Evolutionary conservation across 2,888 invertebrate genomes (phyloP).

Genomic region (Tubulanus polymorphus): DNA sequence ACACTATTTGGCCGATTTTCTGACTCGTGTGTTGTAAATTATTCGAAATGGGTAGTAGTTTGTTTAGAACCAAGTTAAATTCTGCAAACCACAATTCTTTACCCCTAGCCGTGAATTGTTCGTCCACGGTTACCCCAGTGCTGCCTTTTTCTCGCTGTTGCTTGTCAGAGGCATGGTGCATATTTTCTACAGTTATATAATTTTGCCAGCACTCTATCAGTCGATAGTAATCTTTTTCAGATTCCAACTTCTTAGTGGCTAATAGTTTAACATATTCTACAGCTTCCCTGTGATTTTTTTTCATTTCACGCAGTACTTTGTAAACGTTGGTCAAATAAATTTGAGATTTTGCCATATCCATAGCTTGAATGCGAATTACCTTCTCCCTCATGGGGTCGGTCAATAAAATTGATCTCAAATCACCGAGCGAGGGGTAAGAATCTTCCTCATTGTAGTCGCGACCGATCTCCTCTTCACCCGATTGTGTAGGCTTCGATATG

Average conservation of each 20-base stretch:
- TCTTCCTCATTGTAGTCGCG: background rate
- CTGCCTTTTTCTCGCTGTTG: background rate
- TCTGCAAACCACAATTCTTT: background rate
- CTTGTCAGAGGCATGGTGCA: background rate
- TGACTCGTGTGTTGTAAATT: background rate
- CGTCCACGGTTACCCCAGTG: background rate
- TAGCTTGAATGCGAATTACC: background rate
- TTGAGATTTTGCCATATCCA: background rate
- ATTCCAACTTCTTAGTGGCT: background rate
- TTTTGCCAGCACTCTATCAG: slow-evolving; percentile 4
- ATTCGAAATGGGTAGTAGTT: slow-evolving; percentile 1
- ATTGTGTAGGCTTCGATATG: background rate
- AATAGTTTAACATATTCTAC: background rate
- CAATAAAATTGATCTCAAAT: slow-evolving; percentile 1
- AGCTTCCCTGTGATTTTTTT: slow-evolving; percentile 1
- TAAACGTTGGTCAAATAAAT: background rate
- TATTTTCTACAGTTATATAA: background rate
- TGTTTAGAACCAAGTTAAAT: background rate
- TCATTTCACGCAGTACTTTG: slow-evolving; percentile 2
- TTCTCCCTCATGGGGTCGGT: background rate
- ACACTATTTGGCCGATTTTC: background rate
- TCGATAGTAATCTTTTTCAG: background rate
- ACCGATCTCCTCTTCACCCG: background rate
- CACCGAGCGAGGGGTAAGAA: background rate
- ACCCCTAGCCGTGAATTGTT: background rate